phyloP scores from a whole-genome alignment of 2,797 vertebrate genomes.

The Odontamblyopus lacepedii region DNA sequence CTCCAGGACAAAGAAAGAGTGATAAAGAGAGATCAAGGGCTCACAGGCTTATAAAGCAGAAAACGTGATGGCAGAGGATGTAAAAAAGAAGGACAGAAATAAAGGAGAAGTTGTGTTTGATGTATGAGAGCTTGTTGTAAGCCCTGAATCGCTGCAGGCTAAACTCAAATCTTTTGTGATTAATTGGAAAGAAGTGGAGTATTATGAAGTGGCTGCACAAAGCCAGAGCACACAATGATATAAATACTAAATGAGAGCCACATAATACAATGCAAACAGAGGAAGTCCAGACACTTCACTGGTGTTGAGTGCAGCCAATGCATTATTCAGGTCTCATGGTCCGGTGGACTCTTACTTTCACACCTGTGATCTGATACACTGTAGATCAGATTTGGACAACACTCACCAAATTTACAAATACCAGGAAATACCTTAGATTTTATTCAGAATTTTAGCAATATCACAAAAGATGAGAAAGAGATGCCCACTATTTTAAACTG shows the following conservation, averaged over 20 bases:
- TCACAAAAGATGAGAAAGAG: not conserved
- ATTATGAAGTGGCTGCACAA: conserved; percentile 86
- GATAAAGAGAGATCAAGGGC: conserved; percentile 5
- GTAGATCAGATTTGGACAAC: not conserved
- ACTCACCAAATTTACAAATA: not conserved
- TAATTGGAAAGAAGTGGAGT: conserved; percentile 92
- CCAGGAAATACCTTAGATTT: not conserved
- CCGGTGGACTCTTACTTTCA: conserved; percentile 4
- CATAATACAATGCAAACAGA: conserved; percentile 71
- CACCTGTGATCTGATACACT: not conserved
- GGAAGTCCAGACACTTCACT: conserved; percentile 39
- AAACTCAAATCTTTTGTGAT: conserved; percentile 92
- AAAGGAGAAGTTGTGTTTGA: conserved; percentile 78
- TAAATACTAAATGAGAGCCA: conserved; percentile 85
- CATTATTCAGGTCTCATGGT: conserved; percentile 59
- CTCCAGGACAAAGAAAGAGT: conserved; percentile 9
- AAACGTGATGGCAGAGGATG: conserved; percentile 18
- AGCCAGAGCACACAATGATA: conserved; percentile 79
- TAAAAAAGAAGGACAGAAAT: conserved; percentile 21
- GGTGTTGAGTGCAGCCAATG: conserved; percentile 68
- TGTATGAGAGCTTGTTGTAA: conserved; percentile 86
- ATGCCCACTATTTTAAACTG: not conserved
- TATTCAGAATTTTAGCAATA: not conserved
- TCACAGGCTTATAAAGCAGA: conserved; percentile 6
- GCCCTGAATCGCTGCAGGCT: conserved; percentile 84